A percentile compares a stretch with the other conserved stretches of the same genome.
Evolutionary conservation across 2,113 vertebrate species (phyloP).

Genomic region (Chloropsis hardwickii): DNA sequence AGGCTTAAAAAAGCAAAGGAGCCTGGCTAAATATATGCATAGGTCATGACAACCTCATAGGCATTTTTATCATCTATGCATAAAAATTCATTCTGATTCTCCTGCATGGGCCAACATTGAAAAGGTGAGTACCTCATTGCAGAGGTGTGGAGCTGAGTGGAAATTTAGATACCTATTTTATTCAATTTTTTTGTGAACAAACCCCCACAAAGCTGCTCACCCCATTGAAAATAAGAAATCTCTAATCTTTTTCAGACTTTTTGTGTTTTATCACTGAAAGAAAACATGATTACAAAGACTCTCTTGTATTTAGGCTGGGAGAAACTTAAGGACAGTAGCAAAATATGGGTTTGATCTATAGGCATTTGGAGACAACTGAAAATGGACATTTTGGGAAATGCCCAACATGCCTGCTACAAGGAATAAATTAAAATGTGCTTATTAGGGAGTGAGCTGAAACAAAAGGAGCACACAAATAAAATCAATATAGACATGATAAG

Average conservation of each 20-base stretch:
- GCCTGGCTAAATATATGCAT: neutral
- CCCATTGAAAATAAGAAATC: neutral
- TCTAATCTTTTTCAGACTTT: neutral
- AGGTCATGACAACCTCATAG: neutral
- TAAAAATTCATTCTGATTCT: neutral
- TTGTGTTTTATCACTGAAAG: neutral
- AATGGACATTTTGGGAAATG: neutral
- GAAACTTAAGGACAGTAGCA: neutral
- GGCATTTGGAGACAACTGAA: neutral
- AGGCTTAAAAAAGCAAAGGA: neutral
- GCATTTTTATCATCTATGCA: neutral
- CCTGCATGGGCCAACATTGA: fast-evolving
- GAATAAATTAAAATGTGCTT: neutral
- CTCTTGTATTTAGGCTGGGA: neutral
- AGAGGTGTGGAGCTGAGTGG: neutral
- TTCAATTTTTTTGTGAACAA: neutral
- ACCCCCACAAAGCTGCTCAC: fast-evolving
- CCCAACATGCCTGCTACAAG: neutral
- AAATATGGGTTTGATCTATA: neutral
- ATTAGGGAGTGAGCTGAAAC: neutral
- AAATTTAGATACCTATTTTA: neutral
- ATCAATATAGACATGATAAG: neutral
- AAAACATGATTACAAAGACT: neutral
- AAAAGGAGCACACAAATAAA: neutral
- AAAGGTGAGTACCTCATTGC: neutral